Conservation (phyloP, 53 echinoderm and acorn worm species). For the Holothuria leucospilota region DNA sequence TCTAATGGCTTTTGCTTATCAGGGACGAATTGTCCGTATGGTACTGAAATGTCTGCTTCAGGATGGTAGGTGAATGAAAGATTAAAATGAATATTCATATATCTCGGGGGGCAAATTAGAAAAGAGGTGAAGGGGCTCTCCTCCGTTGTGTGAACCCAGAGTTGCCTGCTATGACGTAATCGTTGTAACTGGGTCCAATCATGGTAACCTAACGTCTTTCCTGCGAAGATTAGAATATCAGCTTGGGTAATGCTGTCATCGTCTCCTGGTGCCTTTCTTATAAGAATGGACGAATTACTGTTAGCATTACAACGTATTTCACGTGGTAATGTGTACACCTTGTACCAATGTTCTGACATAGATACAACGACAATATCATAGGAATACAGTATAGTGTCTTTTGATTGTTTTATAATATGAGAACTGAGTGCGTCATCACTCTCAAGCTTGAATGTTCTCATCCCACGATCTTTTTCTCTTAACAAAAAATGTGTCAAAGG, state of each 20-base stretch:
- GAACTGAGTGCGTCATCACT: no score
- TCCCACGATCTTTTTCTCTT: no score
- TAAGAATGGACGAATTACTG: neutral
- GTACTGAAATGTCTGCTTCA: neutral
- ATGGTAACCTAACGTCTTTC: neutral
- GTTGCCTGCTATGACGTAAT: neutral
- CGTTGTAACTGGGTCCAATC: neutral
- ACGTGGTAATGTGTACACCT: neutral
- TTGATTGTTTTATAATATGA: no score
- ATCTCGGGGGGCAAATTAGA: neutral
- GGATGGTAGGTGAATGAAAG: constrained; percentile 2
- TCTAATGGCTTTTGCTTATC: neutral
- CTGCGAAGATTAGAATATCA: constrained; percentile 6
- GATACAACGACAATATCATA: neutral
- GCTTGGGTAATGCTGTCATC: neutral
- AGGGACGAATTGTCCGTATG: neutral
- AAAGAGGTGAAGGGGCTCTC: neutral
- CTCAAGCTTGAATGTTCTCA: no score
- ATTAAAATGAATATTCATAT: constrained; percentile 1
- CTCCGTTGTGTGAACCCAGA: constrained; percentile 19
- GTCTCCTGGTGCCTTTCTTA: neutral
- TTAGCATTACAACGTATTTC: neutral
- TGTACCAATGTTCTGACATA: neutral
- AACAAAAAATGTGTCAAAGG: no score
- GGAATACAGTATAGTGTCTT: neutral